Percentiles rank a stretch among this genome's conserved stretches.
Conservation (phyloP, 2,113 vertebrate genomes). For the Odontesthes bonariensis region DNA sequence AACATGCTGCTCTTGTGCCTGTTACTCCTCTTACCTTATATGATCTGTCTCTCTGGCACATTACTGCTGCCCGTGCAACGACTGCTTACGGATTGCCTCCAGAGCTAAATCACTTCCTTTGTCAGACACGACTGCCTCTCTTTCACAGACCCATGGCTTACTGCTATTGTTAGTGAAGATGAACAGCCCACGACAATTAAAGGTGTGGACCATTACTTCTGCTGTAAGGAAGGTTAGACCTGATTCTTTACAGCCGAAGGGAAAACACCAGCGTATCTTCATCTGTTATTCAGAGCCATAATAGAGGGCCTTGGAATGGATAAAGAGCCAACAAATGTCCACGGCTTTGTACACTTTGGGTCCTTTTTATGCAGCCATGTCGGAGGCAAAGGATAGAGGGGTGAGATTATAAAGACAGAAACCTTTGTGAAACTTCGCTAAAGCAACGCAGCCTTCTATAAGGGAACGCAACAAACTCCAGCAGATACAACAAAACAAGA, state of each 20-base stretch:
- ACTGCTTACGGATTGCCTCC: constrained; percentile 64
- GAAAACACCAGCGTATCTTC: constrained; percentile 62
- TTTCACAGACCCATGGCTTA: constrained; percentile 74
- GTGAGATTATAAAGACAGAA: constrained; percentile 5
- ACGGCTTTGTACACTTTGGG: constrained; percentile 14
- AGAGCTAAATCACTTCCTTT: constrained; percentile 81
- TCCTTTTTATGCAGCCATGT: constrained; percentile 25
- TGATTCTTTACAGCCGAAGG: constrained; percentile 73
- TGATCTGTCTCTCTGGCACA: constrained; percentile 66
- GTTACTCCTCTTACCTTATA: constrained; percentile 55
- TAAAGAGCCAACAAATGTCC: constrained; percentile 64
- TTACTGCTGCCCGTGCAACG: constrained; percentile 64
- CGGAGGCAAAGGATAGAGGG: constrained; percentile 6
- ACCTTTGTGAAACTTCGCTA: neutral
- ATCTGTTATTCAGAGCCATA: constrained; percentile 69
- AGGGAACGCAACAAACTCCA: constrained; percentile 4
- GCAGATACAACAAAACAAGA: neutral
- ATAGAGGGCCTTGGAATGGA: constrained; percentile 61
- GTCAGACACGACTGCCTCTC: constrained; percentile 76
- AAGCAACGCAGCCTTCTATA: constrained; percentile 7
- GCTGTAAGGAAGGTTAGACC: constrained; percentile 74
- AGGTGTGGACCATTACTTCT: constrained; percentile 84
- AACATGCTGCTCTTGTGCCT: constrained; percentile 49
- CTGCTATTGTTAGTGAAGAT: constrained; percentile 84
- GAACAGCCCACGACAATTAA: constrained; percentile 82